These are phyloP conservation scores for Noctuana brunneofusca DNA, from an alignment of 2,888 invertebrate species.

Conservation along the genomic window DNA sequence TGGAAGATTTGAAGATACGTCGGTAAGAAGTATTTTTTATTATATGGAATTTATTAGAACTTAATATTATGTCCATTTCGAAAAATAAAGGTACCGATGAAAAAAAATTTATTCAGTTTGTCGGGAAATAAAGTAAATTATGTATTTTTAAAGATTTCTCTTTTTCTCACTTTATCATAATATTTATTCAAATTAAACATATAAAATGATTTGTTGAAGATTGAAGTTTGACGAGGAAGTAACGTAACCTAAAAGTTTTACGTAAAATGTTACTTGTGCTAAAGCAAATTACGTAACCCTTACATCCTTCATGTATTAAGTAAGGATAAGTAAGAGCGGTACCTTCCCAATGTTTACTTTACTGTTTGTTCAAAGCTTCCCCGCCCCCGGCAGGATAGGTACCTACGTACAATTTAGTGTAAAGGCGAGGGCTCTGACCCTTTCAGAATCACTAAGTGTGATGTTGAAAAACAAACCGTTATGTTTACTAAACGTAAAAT, in stretches of 20 bases:
- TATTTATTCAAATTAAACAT: too few relatives aligned
- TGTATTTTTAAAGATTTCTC: too few relatives aligned
- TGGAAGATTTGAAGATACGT: slow-evolving; percentile 39
- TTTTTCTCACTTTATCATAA: too few relatives aligned
- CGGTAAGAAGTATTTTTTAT: slow-evolving; percentile 37
- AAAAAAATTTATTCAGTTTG: too few relatives aligned
- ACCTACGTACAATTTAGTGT: slow-evolving; percentile 32
- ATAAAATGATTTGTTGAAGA: too few relatives aligned
- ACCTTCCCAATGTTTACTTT: slow-evolving; percentile 27
- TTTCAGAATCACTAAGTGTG: slow-evolving; percentile 38
- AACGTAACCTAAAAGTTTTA: neutral
- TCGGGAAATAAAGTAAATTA: too few relatives aligned
- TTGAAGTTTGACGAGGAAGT: too few relatives aligned
- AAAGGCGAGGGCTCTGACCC: slow-evolving; percentile 33
- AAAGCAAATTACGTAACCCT: slow-evolving; percentile 8
- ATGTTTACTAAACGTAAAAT: slow-evolving; percentile 8
- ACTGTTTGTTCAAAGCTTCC: slow-evolving; percentile 31
- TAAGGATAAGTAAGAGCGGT: slow-evolving; percentile 5
- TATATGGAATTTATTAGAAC: too few relatives aligned
- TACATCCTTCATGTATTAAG: slow-evolving; percentile 9
- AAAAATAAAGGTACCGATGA: too few relatives aligned
- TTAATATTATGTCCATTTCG: too few relatives aligned
- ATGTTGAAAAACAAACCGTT: slow-evolving; percentile 32
- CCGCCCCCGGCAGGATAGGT: slow-evolving; percentile 8
- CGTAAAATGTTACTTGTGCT: slow-evolving; percentile 8